A percentile compares a stretch with the other conserved stretches of the same genome.
These are phyloP conservation scores for Atopsyche davidsoni DNA, from an alignment of 1,140 invertebrate species.

Conservation along the genomic window DNA sequence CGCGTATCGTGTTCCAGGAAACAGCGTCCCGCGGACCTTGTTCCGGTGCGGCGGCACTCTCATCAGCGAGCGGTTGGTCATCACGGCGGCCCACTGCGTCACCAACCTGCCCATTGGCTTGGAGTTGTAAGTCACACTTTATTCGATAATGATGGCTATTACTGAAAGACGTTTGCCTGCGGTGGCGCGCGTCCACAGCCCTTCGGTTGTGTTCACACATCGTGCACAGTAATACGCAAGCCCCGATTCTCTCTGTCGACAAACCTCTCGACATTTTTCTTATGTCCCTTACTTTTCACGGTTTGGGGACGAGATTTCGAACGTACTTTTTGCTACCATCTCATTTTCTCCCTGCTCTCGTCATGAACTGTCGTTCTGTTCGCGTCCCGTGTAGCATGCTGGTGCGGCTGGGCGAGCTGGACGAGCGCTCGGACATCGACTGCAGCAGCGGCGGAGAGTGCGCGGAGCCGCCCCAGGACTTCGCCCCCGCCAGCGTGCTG, in stretches of 20 bases:
- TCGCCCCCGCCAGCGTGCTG: conserved; percentile 33
- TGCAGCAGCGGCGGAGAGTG: conserved; percentile 40
- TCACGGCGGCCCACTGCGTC: conserved; percentile 53
- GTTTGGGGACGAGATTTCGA: too few relatives aligned
- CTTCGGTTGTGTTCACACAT: too few relatives aligned
- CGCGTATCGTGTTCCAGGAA: conserved; percentile 14
- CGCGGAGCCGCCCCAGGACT: conserved; percentile 41
- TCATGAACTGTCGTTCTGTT: too few relatives aligned
- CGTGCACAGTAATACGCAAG: too few relatives aligned
- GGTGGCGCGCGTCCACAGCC: too few relatives aligned
- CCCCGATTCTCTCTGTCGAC: too few relatives aligned
- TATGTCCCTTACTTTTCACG: too few relatives aligned
- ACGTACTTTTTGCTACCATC: too few relatives aligned
- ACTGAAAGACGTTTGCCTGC: too few relatives aligned
- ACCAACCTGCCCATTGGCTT: conserved; percentile 35
- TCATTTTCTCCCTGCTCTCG: too few relatives aligned
- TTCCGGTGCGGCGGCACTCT: conserved; percentile 26
- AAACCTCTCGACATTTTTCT: too few relatives aligned
- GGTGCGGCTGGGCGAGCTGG: conserved; percentile 51
- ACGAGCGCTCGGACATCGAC: conserved; percentile 42
- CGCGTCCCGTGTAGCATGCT: conserved; percentile 37
- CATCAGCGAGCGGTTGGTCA: conserved; percentile 17
- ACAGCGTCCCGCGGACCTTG: conserved; percentile 4
- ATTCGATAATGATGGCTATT: neutral
- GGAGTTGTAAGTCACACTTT: conserved; percentile 38